Conservation (phyloP, 2,888 invertebrate species). For the Camptogramma bilineatum region DNA sequence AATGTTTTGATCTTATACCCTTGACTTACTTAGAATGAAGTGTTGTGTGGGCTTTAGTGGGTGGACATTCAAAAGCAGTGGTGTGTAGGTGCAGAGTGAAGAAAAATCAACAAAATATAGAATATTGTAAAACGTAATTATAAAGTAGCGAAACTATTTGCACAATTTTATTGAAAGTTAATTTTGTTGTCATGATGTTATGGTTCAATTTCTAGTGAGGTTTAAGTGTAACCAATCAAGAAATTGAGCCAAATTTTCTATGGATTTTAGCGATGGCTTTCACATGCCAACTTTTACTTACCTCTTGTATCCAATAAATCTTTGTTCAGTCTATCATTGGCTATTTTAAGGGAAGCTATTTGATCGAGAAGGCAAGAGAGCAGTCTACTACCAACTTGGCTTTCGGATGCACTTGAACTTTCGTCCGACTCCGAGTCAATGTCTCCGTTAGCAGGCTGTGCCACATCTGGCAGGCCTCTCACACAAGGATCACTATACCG, state of each 20-base stretch:
- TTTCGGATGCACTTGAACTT: slow-evolving; percentile 81
- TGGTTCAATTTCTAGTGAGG: slow-evolving; percentile 16
- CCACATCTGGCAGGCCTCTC: slow-evolving; percentile 75
- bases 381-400: slow-evolving; percentile 85
- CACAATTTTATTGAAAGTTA: slow-evolving; percentile 2
- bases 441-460: slow-evolving; percentile 76
- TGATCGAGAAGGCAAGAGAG: slow-evolving; percentile 89
- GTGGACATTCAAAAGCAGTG: slow-evolving; percentile 51
- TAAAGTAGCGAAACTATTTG: background rate
- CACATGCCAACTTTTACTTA: slow-evolving; percentile 54
- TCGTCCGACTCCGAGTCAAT: slow-evolving; percentile 83
- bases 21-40: slow-evolving; percentile 48
- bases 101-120: slow-evolving; percentile 18
- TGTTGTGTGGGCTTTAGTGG: slow-evolving; percentile 52
- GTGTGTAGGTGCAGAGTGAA: slow-evolving; percentile 27
- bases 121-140: background rate
- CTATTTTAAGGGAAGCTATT: slow-evolving; percentile 89
- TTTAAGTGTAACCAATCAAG: slow-evolving; percentile 34
- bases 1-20: slow-evolving; percentile 20
- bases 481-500: slow-evolving; percentile 89
- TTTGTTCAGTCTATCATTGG: slow-evolving; percentile 90
- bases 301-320: slow-evolving; percentile 91
- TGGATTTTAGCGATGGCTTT: slow-evolving; percentile 21
- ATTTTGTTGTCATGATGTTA: background rate
- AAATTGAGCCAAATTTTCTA: slow-evolving; percentile 35